These are phyloP conservation scores for Cyanoramphus novaezelandiae DNA, from an alignment of 2,113 vertebrate species.

Conservation along the genomic window DNA sequence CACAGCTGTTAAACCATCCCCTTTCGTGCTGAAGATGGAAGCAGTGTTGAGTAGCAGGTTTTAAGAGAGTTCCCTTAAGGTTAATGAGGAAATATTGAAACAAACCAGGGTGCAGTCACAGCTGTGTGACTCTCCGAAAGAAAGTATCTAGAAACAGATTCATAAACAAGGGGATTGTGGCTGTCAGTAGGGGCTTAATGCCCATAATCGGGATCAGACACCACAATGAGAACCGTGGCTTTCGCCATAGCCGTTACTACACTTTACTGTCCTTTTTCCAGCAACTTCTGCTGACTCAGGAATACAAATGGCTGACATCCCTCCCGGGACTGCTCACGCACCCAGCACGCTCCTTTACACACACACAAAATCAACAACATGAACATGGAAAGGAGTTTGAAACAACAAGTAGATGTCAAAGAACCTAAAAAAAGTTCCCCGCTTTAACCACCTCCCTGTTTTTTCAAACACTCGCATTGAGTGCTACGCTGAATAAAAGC, in stretches of 20 bases:
- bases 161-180: conserved; percentile 33
- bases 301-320: neutral
- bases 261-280: conserved; percentile 1
- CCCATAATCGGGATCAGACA: neutral
- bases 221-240: fast-evolving
- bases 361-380: neutral
- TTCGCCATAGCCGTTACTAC: neutral
- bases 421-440: neutral
- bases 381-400: neutral
- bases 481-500: conserved; percentile 27
- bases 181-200: conserved; percentile 53
- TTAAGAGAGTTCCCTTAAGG: neutral
- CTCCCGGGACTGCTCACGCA: neutral
- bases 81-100: neutral
- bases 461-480: neutral
- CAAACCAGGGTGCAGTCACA: neutral
- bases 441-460: neutral
- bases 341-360: neutral
- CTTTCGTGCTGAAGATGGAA: neutral
- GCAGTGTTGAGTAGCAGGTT: neutral
- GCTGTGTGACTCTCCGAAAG: neutral
- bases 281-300: conserved; percentile 45
- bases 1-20: neutral
- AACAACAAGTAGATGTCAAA: neutral
- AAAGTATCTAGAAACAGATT: neutral